Conservation (phyloP, 2,888 invertebrate species). For the Barypeithes pellucidus region DNA sequence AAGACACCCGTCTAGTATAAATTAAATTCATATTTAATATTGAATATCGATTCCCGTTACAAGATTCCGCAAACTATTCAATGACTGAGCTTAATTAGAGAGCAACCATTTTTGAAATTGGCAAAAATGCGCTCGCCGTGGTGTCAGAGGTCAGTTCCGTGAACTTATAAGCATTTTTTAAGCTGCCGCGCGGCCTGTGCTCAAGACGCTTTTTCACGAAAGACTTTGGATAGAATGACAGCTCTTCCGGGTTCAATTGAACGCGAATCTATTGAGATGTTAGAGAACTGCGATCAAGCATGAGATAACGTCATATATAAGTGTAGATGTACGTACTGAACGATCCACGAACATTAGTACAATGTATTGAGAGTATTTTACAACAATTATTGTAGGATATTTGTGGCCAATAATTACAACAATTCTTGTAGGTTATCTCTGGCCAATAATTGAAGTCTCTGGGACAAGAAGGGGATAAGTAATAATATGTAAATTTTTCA, state of each 20-base stretch:
- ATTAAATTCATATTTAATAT: conserved; percentile 67
- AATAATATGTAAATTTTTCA: too few relatives aligned
- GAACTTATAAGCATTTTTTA: conserved; percentile 66
- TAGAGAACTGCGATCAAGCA: background rate
- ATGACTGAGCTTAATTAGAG: conserved; percentile 65
- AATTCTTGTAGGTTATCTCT: too few relatives aligned
- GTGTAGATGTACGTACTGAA: too few relatives aligned
- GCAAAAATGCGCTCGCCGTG: conserved; percentile 63
- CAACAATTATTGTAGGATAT: too few relatives aligned
- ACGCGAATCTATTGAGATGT: conserved; percentile 35
- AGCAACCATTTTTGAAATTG: conserved; percentile 62
- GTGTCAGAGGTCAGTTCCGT: conserved; percentile 65
- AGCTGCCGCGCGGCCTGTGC: conserved; percentile 58
- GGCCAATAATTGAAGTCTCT: too few relatives aligned
- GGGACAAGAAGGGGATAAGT: too few relatives aligned
- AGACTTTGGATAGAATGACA: conserved; percentile 61
- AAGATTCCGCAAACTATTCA: conserved; percentile 62
- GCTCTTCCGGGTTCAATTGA: conserved; percentile 60
- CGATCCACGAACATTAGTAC: too few relatives aligned
- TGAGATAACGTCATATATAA: background rate
- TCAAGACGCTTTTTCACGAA: conserved; percentile 46
- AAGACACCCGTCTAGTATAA: conserved; percentile 61
- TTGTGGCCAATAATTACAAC: too few relatives aligned
- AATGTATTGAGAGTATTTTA: too few relatives aligned
- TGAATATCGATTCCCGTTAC: conserved; percentile 60